These are phyloP conservation scores for Philaenus spumarius DNA, from an alignment of 1,140 invertebrate species.

Conservation along the genomic window DNA sequence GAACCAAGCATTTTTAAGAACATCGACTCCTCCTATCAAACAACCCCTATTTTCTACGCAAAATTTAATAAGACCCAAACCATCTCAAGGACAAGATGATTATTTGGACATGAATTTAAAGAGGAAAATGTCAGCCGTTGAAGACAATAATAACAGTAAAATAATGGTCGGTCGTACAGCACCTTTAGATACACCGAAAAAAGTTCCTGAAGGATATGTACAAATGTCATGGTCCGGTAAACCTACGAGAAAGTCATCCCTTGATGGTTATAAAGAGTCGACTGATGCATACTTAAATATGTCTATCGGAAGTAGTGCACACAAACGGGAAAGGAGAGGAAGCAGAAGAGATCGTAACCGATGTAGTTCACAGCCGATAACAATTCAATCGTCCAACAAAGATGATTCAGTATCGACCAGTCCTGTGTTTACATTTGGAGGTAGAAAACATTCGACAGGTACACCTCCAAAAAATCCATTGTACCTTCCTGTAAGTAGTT, in stretches of 20 bases:
- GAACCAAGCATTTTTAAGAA: neutral
- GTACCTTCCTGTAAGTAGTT: slow-evolving; percentile 31
- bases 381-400: slow-evolving; percentile 40
- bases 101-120: slow-evolving; percentile 40
- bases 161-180: slow-evolving; percentile 37
- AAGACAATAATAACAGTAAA: slow-evolving; percentile 34
- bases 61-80: slow-evolving; percentile 14
- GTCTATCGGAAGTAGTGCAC: slow-evolving; percentile 29
- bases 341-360: slow-evolving; percentile 38
- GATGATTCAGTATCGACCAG: slow-evolving; percentile 28
- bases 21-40: slow-evolving; percentile 21
- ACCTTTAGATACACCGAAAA: slow-evolving; percentile 40
- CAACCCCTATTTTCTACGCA: slow-evolving; percentile 21
- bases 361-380: slow-evolving; percentile 49
- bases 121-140: slow-evolving; percentile 25
- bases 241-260: slow-evolving; percentile 31
- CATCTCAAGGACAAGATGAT: slow-evolving; percentile 31
- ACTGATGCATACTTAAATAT: slow-evolving; percentile 39
- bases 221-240: slow-evolving; percentile 47
- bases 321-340: slow-evolving; percentile 28
- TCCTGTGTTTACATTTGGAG: slow-evolving; percentile 40
- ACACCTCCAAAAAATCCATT: slow-evolving; percentile 42
- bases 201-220: slow-evolving; percentile 50
- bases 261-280: slow-evolving; percentile 26
- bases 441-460: slow-evolving; percentile 40